Percentiles rank a stretch among this genome's conserved stretches.
These are phyloP conservation scores for Lordiphosa clarofinis DNA, from an alignment of 1,140 invertebrate genomes.

Conservation along the genomic window DNA sequence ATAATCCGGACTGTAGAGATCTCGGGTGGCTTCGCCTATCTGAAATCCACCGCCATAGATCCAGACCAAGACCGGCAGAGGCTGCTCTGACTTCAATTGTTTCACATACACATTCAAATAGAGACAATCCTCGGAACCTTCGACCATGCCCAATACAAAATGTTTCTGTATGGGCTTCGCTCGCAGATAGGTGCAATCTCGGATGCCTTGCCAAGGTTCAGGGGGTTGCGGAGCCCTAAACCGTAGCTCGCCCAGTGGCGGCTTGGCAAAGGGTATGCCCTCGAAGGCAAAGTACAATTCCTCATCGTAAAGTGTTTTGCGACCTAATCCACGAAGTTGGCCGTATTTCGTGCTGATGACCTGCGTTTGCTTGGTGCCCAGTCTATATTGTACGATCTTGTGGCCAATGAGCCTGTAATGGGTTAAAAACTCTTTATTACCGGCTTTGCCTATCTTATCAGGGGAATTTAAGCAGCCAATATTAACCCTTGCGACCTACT, in stretches of 20 bases:
- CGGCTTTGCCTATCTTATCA: constrained; percentile 4
- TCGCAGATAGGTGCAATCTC: constrained; percentile 72
- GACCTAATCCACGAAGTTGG: constrained; percentile 43
- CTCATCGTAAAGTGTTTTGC: constrained; percentile 58
- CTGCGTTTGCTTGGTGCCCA: constrained; percentile 45
- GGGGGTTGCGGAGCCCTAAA: constrained; percentile 82
- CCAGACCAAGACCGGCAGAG: constrained; percentile 84
- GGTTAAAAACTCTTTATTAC: background rate
- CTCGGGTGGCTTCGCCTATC: constrained; percentile 78
- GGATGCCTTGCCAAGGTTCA: constrained; percentile 81
- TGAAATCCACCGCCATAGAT: constrained; percentile 86
- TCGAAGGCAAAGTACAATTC: constrained; percentile 74
- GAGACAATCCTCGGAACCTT: constrained; percentile 69
- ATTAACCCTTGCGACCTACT: constrained; percentile 43
- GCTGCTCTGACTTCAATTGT: constrained; percentile 44
- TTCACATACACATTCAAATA: constrained; percentile 71
- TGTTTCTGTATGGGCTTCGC: constrained; percentile 59
- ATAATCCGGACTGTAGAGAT: constrained; percentile 83
- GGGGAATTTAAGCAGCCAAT: background rate
- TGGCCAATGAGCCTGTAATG: constrained; percentile 45
- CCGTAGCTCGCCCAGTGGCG: constrained; percentile 83
- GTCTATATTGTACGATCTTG: constrained; percentile 54
- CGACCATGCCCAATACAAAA: constrained; percentile 39
- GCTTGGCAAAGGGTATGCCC: constrained; percentile 85
- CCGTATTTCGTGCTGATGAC: constrained; percentile 47